These are phyloP conservation scores for Gymnosoma rotundatum DNA, from an alignment of 2,888 invertebrate species.

Conservation along the genomic window DNA sequence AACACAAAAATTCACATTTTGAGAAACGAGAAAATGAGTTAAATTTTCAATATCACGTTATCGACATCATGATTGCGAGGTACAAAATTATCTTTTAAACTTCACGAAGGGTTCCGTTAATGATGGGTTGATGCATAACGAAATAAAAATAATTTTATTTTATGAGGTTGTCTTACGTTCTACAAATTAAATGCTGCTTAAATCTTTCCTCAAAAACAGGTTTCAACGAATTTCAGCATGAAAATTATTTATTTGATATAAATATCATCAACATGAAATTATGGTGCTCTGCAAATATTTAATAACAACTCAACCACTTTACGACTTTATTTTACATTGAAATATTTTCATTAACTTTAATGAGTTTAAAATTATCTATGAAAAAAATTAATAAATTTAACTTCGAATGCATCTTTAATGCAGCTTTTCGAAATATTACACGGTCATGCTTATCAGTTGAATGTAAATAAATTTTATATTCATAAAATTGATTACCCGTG, in stretches of 20 bases:
- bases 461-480: too few species aligned
- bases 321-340: too few species aligned
- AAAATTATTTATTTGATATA: constrained; percentile 1
- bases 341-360: too few species aligned
- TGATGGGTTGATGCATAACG: constrained; percentile 37
- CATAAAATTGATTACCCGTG: too few species aligned
- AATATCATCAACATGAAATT: neutral
- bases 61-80: constrained; percentile 8
- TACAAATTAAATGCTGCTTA: constrained; percentile 47
- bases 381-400: too few species aligned
- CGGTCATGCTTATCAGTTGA: too few species aligned
- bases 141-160: constrained; percentile 40
- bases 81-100: constrained; percentile 4
- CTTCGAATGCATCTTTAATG: too few species aligned
- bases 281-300: neutral
- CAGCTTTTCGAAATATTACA: too few species aligned
- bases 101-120: constrained; percentile 53
- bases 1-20: constrained; percentile 69
- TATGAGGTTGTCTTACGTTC: constrained; percentile 37
- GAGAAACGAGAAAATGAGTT: constrained; percentile 45
- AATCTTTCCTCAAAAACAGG: constrained; percentile 7
- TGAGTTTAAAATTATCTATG: too few species aligned
- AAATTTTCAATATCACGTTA: constrained; percentile 37
- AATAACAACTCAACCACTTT: too few species aligned
- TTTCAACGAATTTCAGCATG: neutral